Conservation (phyloP, 2,797 vertebrate species). For the Remorina albescens region DNA sequence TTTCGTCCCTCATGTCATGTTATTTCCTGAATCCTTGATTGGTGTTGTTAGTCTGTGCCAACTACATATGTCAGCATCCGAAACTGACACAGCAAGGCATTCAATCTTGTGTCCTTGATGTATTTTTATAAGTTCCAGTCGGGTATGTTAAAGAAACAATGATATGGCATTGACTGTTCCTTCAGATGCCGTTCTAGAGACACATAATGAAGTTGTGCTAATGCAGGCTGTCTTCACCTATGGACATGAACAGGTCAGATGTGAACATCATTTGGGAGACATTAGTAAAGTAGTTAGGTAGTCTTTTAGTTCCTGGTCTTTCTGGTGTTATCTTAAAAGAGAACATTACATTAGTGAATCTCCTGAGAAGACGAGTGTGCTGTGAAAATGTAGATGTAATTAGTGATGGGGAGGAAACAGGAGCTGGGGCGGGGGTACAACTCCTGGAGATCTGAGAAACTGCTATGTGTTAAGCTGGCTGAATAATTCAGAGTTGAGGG, state of each 20-base stretch:
- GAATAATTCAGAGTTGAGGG: slow-evolving; percentile 78
- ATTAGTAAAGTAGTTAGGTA: slow-evolving; percentile 46
- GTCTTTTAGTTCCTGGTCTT: slow-evolving; percentile 30
- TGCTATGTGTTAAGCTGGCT: slow-evolving; percentile 55
- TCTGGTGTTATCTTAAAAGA: slow-evolving; percentile 65
- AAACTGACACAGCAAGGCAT: background rate
- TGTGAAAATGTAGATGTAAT: slow-evolving; percentile 69
- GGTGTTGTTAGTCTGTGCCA: slow-evolving; percentile 3
- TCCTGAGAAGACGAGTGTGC: slow-evolving; percentile 21
- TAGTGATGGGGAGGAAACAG: slow-evolving; percentile 71
- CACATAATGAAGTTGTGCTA: background rate
- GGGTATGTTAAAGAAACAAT: slow-evolving; percentile 16
- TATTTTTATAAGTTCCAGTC: background rate
- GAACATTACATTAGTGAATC: slow-evolving; percentile 64
- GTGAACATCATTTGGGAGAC: slow-evolving; percentile 47
- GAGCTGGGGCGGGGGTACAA: slow-evolving; percentile 55
- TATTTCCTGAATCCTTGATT: background rate
- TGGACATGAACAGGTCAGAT: slow-evolving; percentile 6
- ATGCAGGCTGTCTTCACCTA: background rate
- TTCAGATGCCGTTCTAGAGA: background rate
- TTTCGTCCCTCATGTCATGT: background rate
- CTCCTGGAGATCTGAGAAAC: slow-evolving; percentile 54
- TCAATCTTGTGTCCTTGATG: slow-evolving; percentile 5
- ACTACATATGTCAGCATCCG: background rate
- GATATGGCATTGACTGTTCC: background rate